These are phyloP conservation scores for Probaryconus sp. DNA, from an alignment of 1,140 invertebrate genomes.

Conservation along the genomic window DNA sequence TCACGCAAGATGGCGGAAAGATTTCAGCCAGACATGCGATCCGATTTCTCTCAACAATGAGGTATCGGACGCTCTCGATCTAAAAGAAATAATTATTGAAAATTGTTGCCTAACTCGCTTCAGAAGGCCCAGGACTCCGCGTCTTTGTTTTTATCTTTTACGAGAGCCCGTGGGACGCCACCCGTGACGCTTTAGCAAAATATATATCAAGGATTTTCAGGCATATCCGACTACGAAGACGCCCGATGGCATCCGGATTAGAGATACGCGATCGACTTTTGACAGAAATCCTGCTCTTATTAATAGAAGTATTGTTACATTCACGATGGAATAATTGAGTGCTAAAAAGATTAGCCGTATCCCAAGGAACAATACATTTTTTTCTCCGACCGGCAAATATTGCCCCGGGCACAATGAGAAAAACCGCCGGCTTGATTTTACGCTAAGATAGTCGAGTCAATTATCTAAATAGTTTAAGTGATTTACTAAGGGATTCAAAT, in stretches of 20 bases:
- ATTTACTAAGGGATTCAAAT: too few relatives aligned
- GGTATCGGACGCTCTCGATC: constrained; percentile 71
- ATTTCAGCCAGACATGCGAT: constrained; percentile 78
- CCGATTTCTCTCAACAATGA: constrained; percentile 74
- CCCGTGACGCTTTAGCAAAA: constrained; percentile 18
- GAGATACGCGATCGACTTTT: background rate
- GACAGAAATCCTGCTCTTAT: constrained; percentile 25
- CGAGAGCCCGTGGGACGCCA: constrained; percentile 8
- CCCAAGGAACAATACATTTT: too few relatives aligned
- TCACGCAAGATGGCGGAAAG: constrained; percentile 77
- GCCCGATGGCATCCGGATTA: constrained; percentile 1
- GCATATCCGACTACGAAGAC: too few relatives aligned
- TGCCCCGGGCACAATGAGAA: too few relatives aligned
- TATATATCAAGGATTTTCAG: constrained; percentile 21
- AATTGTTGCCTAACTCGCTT: constrained; percentile 45
- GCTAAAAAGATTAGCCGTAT: too few relatives aligned
- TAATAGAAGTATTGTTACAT: constrained; percentile 33
- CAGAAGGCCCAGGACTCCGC: background rate
- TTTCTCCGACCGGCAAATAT: too few relatives aligned
- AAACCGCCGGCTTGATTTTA: too few relatives aligned
- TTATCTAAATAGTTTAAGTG: too few relatives aligned
- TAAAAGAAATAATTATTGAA: constrained; percentile 73
- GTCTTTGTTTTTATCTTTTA: constrained; percentile 40
- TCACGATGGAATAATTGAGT: too few relatives aligned
- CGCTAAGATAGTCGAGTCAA: too few relatives aligned